Percentiles rank a stretch among this genome's conserved stretches.
Conservation (phyloP, 2,888 invertebrate species). For the Gnatocerus cornutus region DNA sequence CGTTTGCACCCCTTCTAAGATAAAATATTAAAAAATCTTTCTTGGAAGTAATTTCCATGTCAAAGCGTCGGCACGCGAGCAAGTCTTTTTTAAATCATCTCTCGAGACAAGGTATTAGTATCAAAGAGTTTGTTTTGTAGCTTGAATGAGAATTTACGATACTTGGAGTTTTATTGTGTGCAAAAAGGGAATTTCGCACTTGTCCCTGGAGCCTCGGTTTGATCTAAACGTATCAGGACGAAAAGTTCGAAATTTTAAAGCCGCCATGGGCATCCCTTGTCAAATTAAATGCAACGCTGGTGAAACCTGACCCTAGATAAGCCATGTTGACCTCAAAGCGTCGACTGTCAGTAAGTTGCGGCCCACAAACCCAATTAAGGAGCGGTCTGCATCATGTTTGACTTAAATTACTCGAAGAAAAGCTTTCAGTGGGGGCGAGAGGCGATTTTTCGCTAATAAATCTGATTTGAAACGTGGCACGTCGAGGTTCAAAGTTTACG, state of each 20-base stretch:
- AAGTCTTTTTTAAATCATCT: constrained; percentile 29
- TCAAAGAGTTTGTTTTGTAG: constrained; percentile 22
- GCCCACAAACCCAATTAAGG: constrained; percentile 33
- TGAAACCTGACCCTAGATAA: constrained; percentile 35
- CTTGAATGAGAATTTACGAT: constrained; percentile 3
- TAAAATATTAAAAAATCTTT: constrained; percentile 26
- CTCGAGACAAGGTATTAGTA: constrained; percentile 11
- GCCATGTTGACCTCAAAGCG: constrained; percentile 32
- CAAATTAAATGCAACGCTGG: constrained; percentile 32
- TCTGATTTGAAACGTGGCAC: not conserved
- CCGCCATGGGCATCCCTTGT: constrained; percentile 25
- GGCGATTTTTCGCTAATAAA: not conserved
- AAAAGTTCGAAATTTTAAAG: constrained; percentile 18
- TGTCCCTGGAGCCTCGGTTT: constrained; percentile 5
- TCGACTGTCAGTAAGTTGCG: constrained; percentile 29
- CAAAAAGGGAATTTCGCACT: not conserved
- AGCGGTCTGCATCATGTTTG: constrained; percentile 28
- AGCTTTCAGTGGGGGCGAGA: not conserved
- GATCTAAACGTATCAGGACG: not conserved
- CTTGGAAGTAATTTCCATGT: constrained; percentile 23
- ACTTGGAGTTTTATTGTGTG: constrained; percentile 13
- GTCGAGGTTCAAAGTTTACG: not conserved
- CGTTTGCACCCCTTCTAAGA: not conserved
- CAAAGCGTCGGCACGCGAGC: constrained; percentile 7
- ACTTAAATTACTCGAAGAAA: constrained; percentile 19